phyloP scores from a whole-genome alignment of 2,888 invertebrate genomes.

The Mythimna vitellina region DNA sequence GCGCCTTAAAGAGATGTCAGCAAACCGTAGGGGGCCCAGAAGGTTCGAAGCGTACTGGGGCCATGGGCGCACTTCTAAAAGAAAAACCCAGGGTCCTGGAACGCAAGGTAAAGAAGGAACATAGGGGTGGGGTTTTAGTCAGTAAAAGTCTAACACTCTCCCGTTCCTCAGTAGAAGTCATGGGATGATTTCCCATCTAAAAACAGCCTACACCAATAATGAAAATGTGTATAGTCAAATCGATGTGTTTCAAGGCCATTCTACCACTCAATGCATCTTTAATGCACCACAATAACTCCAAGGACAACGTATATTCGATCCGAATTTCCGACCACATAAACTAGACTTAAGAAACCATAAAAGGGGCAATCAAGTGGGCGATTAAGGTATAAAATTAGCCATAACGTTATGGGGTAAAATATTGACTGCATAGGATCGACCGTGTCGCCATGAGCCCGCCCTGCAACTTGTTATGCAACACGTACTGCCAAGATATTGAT shows the following conservation, averaged over 20 bases:
- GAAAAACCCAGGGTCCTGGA: too few species aligned
- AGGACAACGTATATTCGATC: conserved; percentile 49
- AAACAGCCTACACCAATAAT: too few species aligned
- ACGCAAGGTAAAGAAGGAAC: too few species aligned
- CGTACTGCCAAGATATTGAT: conserved; percentile 48
- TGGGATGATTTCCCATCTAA: too few species aligned
- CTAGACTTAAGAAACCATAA: conserved; percentile 36
- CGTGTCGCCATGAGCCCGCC: conserved; percentile 41
- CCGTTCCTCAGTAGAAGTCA: too few species aligned
- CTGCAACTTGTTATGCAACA: conserved; percentile 53
- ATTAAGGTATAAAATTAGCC: conserved; percentile 67
- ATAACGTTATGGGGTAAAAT: conserved; percentile 73
- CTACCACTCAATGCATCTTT: conserved; percentile 33
- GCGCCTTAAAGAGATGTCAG: too few species aligned
- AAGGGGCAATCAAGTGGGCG: conserved; percentile 35
- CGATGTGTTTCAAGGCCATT: conserved; percentile 24
- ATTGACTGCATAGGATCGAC: conserved; percentile 79
- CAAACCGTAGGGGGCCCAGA: too few species aligned
- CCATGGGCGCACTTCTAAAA: too few species aligned
- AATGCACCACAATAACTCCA: conserved; percentile 41
- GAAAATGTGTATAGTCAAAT: neutral
- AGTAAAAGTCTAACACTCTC: too few species aligned
- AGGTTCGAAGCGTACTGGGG: too few species aligned
- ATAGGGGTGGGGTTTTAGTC: too few species aligned
- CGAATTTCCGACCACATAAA: conserved; percentile 35